Conservation (phyloP, 2,113 vertebrate species). For the Pteronura brasiliensis region DNA sequence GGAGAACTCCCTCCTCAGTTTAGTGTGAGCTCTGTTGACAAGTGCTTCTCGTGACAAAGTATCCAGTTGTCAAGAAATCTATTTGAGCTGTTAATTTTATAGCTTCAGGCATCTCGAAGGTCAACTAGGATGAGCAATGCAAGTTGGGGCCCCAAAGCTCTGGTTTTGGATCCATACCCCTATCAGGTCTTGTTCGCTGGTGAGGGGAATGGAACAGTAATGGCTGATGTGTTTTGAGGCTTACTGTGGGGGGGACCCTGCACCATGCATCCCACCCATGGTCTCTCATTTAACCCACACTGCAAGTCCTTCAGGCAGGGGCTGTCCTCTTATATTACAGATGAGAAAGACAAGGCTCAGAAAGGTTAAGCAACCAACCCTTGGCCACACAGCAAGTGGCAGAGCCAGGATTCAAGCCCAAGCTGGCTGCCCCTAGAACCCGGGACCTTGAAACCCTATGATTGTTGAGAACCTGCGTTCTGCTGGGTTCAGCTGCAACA, state of each 20-base stretch:
- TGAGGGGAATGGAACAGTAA: background rate
- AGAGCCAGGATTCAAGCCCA: background rate
- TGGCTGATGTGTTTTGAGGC: background rate
- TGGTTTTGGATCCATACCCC: background rate
- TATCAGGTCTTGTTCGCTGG: too few species aligned
- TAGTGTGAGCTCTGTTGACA: background rate
- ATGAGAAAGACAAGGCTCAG: background rate
- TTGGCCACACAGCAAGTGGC: background rate
- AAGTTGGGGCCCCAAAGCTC: background rate
- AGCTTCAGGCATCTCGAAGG: background rate
- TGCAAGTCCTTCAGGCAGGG: background rate
- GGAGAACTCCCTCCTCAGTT: background rate
- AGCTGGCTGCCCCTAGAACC: background rate
- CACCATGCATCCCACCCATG: background rate
- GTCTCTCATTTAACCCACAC: background rate
- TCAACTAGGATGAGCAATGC: background rate
- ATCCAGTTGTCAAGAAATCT: background rate
- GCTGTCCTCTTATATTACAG: background rate
- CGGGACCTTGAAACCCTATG: background rate
- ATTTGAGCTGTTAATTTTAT: background rate
- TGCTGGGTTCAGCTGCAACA: background rate
- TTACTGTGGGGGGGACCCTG: background rate
- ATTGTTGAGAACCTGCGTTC: background rate
- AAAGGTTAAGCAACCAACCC: background rate
- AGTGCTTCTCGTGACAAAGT: background rate